Percentiles rank a stretch among this genome's conserved stretches.
Evolutionary conservation across 2,113 vertebrate species (phyloP).

Genomic region (Craseonycteris thonglongyai): DNA sequence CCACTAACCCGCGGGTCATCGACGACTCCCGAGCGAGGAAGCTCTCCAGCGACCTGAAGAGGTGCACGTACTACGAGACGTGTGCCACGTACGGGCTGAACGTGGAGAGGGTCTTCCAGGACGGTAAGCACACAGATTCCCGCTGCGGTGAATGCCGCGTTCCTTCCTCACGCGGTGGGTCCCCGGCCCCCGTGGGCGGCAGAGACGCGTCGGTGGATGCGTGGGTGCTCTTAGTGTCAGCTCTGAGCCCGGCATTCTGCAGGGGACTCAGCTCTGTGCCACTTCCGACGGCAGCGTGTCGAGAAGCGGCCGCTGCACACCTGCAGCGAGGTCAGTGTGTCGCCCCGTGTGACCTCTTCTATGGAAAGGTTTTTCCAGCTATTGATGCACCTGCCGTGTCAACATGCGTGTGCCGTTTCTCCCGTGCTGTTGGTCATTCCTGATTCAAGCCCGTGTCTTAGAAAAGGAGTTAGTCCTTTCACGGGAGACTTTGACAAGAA

Average conservation of each 20-base stretch:
- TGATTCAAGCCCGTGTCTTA: fast-evolving
- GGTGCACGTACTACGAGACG: conserved; percentile 98
- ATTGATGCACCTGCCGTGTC: fast-evolving
- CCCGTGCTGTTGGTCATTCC: no score
- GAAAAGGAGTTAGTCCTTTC: not conserved
- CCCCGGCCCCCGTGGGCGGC: fast-evolving
- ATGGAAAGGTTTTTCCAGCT: fast-evolving
- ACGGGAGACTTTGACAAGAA: not conserved
- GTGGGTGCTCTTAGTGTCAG: fast-evolving
- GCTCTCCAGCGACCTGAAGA: conserved; percentile 94
- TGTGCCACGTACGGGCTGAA: conserved; percentile 98
- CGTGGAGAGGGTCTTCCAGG: conserved; percentile 98
- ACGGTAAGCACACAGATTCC: conserved; percentile 85
- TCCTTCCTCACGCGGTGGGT: fast-evolving
- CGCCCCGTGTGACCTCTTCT: fast-evolving
- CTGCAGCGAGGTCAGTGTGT: fast-evolving
- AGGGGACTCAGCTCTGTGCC: fast-evolving
- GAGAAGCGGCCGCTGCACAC: no score
- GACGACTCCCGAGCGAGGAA: conserved; percentile 92
- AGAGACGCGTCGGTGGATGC: fast-evolving
- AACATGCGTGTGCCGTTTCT: fast-evolving
- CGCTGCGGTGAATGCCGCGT: fast-evolving
- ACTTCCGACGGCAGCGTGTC: fast-evolving
- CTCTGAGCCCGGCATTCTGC: fast-evolving
- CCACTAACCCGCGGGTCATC: conserved; percentile 93